phyloP scores from a whole-genome alignment of 2,797 vertebrate species.

The Dallia pectoralis region DNA sequence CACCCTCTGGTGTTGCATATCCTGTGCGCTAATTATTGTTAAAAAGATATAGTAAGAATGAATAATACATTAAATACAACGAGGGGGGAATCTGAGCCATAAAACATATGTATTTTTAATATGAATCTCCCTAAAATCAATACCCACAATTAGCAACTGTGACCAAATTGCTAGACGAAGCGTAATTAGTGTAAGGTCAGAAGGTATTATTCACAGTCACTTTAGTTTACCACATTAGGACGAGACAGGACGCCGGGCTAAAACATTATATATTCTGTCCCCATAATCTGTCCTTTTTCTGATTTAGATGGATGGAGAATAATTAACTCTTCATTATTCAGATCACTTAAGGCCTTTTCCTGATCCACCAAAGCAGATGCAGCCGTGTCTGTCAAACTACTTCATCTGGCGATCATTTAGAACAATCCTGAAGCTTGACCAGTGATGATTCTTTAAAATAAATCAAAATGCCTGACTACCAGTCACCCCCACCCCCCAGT shows the following conservation, averaged over 20 bases:
- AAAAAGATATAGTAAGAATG: conserved; percentile 69
- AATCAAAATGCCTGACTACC: conserved; percentile 77
- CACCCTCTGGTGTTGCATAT: conserved; percentile 62
- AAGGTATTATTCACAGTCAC: conserved; percentile 99
- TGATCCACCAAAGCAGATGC: conserved; percentile 90
- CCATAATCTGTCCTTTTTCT: conserved; percentile 98
- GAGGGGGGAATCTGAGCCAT: conserved; percentile 60
- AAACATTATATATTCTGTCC: conserved; percentile 99
- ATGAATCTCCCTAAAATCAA: conserved; percentile 87
- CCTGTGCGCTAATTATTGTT: conserved; percentile 73
- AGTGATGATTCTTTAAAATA: conserved; percentile 78
- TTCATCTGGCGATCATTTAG: conserved; percentile 91
- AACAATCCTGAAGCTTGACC: conserved; percentile 92
- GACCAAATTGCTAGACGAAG: conserved; percentile 91
- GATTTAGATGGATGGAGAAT: conserved; percentile 99
- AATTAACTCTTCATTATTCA: conserved; percentile 99
- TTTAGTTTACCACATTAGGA: conserved; percentile 98
- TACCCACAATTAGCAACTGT: conserved; percentile 93
- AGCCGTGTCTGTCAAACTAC: conserved; percentile 89
- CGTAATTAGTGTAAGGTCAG: conserved; percentile 98
- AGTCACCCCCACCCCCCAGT: conserved; percentile 70
- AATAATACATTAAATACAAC: conserved; percentile 77
- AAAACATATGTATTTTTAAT: conserved; percentile 86
- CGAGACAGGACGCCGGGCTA: conserved; percentile 95
- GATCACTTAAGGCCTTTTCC: conserved; percentile 98